Percentiles rank a stretch among this genome's conserved stretches.
Conservation (phyloP, 1,140 invertebrate genomes). For the Hycleus phaleratus region DNA sequence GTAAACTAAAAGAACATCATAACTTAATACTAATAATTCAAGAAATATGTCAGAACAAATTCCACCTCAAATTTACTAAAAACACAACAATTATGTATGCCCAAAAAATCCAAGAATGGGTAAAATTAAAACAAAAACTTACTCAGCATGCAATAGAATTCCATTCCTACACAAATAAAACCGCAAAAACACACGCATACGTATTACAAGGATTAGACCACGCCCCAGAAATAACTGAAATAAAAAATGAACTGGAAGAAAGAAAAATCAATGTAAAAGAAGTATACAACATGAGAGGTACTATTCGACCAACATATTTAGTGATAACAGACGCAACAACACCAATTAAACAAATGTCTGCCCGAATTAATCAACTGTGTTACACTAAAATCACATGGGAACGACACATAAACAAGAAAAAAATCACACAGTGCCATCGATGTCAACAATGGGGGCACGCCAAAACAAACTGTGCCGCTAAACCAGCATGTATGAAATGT, state of each 20-base stretch:
- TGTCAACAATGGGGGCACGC: constrained; percentile 39
- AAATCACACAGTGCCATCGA: constrained; percentile 29
- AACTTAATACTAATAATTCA: too few species aligned
- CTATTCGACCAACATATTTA: neutral
- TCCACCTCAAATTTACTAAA: neutral
- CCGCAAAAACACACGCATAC: too few species aligned
- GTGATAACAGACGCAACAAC: neutral
- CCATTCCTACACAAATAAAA: too few species aligned
- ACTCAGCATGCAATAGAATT: too few species aligned
- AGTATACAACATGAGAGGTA: constrained; percentile 4
- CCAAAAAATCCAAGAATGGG: too few species aligned
- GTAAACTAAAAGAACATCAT: too few species aligned
- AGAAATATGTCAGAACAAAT: too few species aligned
- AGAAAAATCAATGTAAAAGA: neutral
- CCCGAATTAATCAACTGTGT: neutral
- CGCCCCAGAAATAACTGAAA: neutral
- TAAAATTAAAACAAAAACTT: too few species aligned
- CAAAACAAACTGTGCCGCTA: constrained; percentile 26
- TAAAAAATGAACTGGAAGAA: neutral
- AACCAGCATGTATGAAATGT: constrained; percentile 36
- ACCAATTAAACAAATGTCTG: neutral
- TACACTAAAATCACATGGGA: constrained; percentile 21
- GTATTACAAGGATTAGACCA: neutral
- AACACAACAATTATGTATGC: too few species aligned
- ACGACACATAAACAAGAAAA: constrained; percentile 19